A percentile compares a stretch with the other conserved stretches of the same genome.
Evolutionary conservation across 2,113 vertebrate species (phyloP).

Genomic region (Todiramphus chloris): DNA sequence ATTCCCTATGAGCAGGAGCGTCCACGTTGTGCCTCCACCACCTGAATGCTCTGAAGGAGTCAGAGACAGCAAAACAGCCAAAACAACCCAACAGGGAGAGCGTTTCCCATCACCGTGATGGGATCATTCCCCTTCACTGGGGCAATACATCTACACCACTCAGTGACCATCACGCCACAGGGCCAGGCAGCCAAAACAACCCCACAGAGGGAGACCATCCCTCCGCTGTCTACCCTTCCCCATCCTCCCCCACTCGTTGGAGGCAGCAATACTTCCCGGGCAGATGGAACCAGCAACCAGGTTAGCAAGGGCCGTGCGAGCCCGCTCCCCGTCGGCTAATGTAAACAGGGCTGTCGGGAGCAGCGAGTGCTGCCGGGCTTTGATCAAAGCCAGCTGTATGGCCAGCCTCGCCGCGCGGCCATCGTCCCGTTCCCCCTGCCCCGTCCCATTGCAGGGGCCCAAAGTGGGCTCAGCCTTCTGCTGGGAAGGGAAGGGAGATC

Average conservation of each 20-base stretch:
- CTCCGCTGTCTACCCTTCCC: neutral
- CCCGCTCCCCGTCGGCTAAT: fast-evolving
- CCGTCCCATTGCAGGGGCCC: fast-evolving
- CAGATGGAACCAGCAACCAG: neutral
- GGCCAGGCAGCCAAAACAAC: neutral
- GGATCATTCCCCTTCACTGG: neutral
- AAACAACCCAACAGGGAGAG: neutral
- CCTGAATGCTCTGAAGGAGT: neutral
- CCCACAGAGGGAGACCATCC: fast-evolving
- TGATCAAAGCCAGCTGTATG: constrained; percentile 17
- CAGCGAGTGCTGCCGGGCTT: neutral
- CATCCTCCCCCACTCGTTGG: fast-evolving
- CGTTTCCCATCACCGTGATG: neutral
- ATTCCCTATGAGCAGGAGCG: fast-evolving
- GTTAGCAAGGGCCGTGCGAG: neutral
- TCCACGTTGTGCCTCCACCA: neutral
- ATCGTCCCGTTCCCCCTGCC: neutral
- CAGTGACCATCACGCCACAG: fast-evolving
- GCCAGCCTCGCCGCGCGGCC: neutral
- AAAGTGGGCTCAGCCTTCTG: neutral
- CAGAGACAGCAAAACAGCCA: neutral
- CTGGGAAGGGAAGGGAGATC: neutral
- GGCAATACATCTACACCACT: neutral
- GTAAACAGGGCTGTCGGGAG: neutral
- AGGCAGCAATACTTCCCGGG: fast-evolving